Evolutionary conservation across 64 coral and sea anemone species (phyloP).

Genomic region (Stichodactyla helianthus): DNA sequence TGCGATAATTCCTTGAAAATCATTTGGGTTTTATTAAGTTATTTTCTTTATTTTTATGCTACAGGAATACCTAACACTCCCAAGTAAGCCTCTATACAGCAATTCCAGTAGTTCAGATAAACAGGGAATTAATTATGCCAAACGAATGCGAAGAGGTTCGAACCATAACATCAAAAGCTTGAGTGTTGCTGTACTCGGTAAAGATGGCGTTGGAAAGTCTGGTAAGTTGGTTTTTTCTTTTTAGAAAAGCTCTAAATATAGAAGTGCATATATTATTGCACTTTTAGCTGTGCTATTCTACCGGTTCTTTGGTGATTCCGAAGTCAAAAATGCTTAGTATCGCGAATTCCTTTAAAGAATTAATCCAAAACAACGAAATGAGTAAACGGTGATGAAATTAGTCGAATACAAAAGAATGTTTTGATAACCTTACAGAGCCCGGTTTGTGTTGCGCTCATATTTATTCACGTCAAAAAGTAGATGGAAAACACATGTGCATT

Average conservation of each 20-base stretch:
- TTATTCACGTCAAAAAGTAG: not conserved
- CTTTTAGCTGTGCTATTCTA: too few species aligned
- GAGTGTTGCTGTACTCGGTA: slow-evolving; percentile 44
- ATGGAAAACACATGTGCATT: not conserved
- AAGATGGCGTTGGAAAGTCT: slow-evolving; percentile 67
- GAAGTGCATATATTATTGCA: not conserved
- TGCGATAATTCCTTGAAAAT: not conserved
- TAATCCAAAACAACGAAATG: not conserved
- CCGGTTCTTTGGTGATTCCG: not conserved
- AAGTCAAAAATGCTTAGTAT: not conserved
- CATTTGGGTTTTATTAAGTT: not conserved
- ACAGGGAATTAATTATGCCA: not conserved
- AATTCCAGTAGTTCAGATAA: not conserved
- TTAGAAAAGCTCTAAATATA: too few species aligned
- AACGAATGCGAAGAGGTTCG: slow-evolving; percentile 38
- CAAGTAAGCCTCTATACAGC: not conserved
- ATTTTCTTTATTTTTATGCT: not conserved
- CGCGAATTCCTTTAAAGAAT: too few species aligned
- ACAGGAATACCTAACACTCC: slow-evolving; percentile 17
- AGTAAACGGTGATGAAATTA: not conserved
- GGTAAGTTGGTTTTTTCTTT: not conserved
- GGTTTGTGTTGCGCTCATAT: not conserved
- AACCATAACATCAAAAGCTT: slow-evolving; percentile 36
- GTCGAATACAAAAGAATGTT: not conserved
- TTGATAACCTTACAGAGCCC: not conserved